phyloP scores from a whole-genome alignment of 1,140 invertebrate genomes.

The Drosophila ironensis region DNA sequence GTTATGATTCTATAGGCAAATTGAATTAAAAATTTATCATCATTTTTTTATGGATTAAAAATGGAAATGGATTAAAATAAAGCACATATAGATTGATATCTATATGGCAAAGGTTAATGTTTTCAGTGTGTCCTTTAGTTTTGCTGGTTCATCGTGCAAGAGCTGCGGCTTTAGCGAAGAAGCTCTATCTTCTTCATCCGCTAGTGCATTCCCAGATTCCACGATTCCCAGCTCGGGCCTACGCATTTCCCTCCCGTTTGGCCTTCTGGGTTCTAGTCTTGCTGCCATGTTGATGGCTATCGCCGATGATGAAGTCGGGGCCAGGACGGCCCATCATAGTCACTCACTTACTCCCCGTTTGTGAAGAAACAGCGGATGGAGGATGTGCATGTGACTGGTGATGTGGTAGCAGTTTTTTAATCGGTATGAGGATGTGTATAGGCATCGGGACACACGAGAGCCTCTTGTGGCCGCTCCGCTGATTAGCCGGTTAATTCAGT shows the following conservation, averaged over 20 bases:
- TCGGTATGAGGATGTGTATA: background rate
- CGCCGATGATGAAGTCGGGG: conserved; percentile 31
- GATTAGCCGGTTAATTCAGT: conserved; percentile 69
- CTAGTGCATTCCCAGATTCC: conserved; percentile 21
- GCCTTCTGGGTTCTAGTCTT: conserved; percentile 9
- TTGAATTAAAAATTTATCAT: too few species aligned
- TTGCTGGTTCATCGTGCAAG: conserved; percentile 33
- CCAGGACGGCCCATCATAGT: conserved; percentile 43
- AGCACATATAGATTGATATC: too few species aligned
- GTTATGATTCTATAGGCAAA: too few species aligned
- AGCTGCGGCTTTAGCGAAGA: background rate
- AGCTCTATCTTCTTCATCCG: conserved; percentile 39
- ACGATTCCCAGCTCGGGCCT: conserved; percentile 46
- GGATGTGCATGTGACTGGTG: background rate
- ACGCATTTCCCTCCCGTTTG: conserved; percentile 44
- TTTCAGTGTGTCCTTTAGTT: background rate
- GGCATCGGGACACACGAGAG: background rate
- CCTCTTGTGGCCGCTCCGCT: conserved; percentile 26
- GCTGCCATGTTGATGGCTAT: conserved; percentile 58
- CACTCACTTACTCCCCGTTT: conserved; percentile 43
- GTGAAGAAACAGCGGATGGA: background rate
- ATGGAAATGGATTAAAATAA: too few species aligned
- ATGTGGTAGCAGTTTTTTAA: too few species aligned
- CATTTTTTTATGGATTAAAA: too few species aligned
- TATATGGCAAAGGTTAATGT: too few species aligned